Evolutionary conservation across 2,797 vertebrate genomes (phyloP).

Genomic region (Liparis tanakae): DNA sequence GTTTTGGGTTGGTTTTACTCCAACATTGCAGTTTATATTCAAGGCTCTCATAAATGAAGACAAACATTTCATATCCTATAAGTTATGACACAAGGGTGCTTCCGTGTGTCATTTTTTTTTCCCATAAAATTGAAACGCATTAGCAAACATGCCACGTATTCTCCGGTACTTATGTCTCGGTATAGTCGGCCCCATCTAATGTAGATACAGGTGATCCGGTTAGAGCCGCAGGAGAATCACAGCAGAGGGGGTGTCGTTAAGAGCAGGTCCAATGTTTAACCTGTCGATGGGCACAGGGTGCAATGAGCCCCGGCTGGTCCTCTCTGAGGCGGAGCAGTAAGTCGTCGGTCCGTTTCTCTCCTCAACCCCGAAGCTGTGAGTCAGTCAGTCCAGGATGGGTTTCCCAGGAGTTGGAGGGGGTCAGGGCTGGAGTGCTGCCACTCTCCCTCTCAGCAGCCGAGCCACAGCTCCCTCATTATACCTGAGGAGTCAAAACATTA

Average conservation of each 20-base stretch:
- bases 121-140: slow-evolving; percentile 21
- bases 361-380: slow-evolving; percentile 53
- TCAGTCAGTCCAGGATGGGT: slow-evolving; percentile 67
- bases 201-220: slow-evolving; percentile 39
- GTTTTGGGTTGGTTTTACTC: not conserved
- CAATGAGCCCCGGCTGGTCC: slow-evolving; percentile 37
- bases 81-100: slow-evolving; percentile 13
- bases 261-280: slow-evolving; percentile 43
- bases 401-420: slow-evolving; percentile 78
- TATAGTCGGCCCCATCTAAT: slow-evolving; percentile 20
- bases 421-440: slow-evolving; percentile 77
- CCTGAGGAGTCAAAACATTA: slow-evolving; percentile 78
- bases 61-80: not conserved
- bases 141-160: slow-evolving; percentile 10
- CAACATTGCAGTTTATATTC: slow-evolving; percentile 15
- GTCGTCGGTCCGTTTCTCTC: slow-evolving; percentile 25
- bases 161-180: slow-evolving; percentile 15
- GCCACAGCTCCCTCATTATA: slow-evolving; percentile 78
- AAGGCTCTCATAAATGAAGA: slow-evolving; percentile 6
- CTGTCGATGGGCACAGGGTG: slow-evolving; percentile 38
- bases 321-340: slow-evolving; percentile 37
- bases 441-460: slow-evolving; percentile 77
- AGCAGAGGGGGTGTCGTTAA: slow-evolving; percentile 21
- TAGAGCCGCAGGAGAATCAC: slow-evolving; percentile 20
- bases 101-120: not conserved